Percentiles rank a stretch among this genome's conserved stretches.
Conservation (phyloP, 2,113 vertebrate genomes). For the Gobiocypris rarus region DNA sequence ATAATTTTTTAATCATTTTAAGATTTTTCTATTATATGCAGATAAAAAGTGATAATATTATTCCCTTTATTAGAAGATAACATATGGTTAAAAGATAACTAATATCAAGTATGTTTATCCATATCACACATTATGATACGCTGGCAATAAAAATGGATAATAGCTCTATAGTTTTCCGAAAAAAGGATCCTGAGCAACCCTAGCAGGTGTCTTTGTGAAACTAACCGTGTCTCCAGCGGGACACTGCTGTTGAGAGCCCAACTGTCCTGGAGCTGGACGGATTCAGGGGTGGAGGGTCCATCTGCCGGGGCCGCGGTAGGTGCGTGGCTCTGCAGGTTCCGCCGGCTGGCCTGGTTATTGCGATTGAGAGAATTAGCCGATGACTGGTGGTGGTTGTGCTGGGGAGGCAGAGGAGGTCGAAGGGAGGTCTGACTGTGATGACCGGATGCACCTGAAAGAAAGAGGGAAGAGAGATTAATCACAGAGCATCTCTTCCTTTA, state of each 20-base stretch:
- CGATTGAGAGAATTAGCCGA: constrained; percentile 89
- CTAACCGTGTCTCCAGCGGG: constrained; percentile 86
- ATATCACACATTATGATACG: not conserved
- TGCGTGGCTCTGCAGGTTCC: constrained; percentile 83
- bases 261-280: constrained; percentile 90
- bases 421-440: constrained; percentile 87
- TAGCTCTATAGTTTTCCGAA: not conserved
- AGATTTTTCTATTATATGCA: not conserved
- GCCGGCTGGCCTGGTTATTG: constrained; percentile 82
- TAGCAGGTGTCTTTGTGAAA: not conserved
- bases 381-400: constrained; percentile 87
- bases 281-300: constrained; percentile 86
- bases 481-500: not conserved
- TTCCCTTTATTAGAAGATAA: not conserved
- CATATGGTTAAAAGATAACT: not conserved
- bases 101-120: not conserved
- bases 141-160: not conserved
- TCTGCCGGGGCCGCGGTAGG: constrained; percentile 77
- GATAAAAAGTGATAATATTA: not conserved
- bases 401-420: constrained; percentile 82
- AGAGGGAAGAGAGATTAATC: not conserved
- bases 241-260: constrained; percentile 93
- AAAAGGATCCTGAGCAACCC: not conserved
- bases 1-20: not conserved
- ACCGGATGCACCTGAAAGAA: constrained; percentile 80